phyloP scores from a whole-genome alignment of 2,797 vertebrate species.

The Sebastes aleutianus region DNA sequence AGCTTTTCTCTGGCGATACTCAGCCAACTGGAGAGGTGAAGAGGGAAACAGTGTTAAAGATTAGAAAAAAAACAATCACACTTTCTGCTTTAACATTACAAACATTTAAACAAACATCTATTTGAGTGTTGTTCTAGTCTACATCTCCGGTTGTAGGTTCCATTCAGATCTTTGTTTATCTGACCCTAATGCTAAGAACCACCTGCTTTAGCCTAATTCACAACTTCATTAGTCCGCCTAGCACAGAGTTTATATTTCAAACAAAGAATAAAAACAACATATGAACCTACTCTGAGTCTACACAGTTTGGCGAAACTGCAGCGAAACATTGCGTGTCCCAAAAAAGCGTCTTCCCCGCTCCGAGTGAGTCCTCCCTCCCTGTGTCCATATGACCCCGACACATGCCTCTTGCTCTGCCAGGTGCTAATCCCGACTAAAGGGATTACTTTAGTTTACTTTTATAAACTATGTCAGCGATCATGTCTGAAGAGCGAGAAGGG shows the following conservation, averaged over 20 bases:
- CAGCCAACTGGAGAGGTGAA: slow-evolving; percentile 85
- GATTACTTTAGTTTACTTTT: slow-evolving; percentile 64
- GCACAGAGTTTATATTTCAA: background rate
- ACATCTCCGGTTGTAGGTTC: background rate
- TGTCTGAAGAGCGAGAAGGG: background rate
- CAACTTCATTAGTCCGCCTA: background rate
- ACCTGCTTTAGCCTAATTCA: background rate
- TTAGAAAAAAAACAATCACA: background rate
- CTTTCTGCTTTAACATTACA: background rate
- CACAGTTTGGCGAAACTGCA: slow-evolving; percentile 67
- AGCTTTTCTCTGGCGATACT: slow-evolving; percentile 93
- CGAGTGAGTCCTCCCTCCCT: slow-evolving; percentile 50
- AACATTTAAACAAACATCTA: background rate
- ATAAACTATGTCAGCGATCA: slow-evolving; percentile 53
- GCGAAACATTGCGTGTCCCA: slow-evolving; percentile 65
- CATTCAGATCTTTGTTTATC: background rate
- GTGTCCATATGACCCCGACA: slow-evolving; percentile 54
- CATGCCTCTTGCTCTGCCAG: slow-evolving; percentile 60
- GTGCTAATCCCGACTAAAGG: slow-evolving; percentile 73
- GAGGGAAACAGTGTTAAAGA: slow-evolving; percentile 1
- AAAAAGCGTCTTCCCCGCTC: slow-evolving; percentile 10
- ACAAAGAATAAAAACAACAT: background rate
- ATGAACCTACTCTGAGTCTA: slow-evolving; percentile 61
- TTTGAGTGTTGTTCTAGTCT: background rate
- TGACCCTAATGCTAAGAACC: slow-evolving; percentile 5